phyloP scores from a whole-genome alignment of 2,888 invertebrate genomes.

The Xestia sexstrigata region DNA sequence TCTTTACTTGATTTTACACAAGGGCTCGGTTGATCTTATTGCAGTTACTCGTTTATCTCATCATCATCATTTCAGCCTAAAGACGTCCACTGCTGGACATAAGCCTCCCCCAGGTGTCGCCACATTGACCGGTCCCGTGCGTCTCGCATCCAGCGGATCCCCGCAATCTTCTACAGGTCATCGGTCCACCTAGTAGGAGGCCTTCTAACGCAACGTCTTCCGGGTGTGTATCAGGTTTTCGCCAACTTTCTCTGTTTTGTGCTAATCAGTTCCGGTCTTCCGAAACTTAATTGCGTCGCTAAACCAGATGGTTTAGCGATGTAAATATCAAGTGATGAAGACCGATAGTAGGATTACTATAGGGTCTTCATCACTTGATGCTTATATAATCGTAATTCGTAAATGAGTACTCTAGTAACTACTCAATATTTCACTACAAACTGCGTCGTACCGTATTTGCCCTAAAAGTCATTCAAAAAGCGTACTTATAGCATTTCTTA shows the following conservation, averaged over 20 bases:
- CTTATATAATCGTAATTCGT: background rate
- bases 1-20: background rate
- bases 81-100: too few species aligned
- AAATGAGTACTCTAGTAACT: too few species aligned
- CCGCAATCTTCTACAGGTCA: too few species aligned
- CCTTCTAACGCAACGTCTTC: too few species aligned
- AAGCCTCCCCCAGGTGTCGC: too few species aligned
- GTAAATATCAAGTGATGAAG: too few species aligned
- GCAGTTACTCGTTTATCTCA: background rate
- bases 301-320: too few species aligned
- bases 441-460: background rate
- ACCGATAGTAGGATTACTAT: too few species aligned
- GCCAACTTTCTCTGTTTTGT: background rate
- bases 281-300: background rate
- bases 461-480: conserved; percentile 11
- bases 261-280: background rate
- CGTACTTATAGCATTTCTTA: background rate
- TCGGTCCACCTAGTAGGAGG: too few species aligned
- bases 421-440: background rate
- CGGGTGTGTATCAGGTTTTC: background rate
- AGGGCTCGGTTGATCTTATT: background rate
- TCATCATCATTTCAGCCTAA: too few species aligned
- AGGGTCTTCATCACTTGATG: background rate
- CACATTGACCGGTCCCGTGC: too few species aligned
- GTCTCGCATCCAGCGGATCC: too few species aligned